Percentiles rank a stretch among this genome's conserved stretches.
Conservation (phyloP, 1,140 invertebrate genomes). For the Formica exsecta region DNA sequence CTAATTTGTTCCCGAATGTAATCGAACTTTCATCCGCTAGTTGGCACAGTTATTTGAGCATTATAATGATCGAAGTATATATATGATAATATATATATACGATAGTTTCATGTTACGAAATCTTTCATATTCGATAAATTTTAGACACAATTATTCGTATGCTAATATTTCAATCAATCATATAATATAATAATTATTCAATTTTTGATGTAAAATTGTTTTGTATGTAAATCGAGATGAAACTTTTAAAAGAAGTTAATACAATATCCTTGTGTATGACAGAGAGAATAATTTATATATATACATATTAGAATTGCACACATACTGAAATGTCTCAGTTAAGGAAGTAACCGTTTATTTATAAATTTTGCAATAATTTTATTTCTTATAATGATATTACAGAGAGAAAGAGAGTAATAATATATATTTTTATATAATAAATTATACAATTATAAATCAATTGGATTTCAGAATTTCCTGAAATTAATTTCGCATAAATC, state of each 20-base stretch:
- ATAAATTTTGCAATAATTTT: too few relatives aligned
- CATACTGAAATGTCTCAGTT: background rate
- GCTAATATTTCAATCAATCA: too few relatives aligned
- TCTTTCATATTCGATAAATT: background rate
- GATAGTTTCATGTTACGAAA: background rate
- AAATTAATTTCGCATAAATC: background rate
- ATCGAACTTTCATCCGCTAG: constrained; percentile 39
- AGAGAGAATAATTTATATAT: constrained; percentile 2
- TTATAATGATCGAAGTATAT: background rate
- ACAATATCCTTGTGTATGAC: background rate
- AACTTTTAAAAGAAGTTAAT: background rate
- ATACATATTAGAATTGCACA: background rate
- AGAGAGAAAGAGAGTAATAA: too few relatives aligned
- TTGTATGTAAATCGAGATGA: background rate
- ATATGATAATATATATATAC: background rate
- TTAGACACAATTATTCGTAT: constrained; percentile 2
- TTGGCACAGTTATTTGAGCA: background rate
- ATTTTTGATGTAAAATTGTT: background rate
- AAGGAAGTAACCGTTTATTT: too few relatives aligned
- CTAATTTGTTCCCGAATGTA: constrained; percentile 33
- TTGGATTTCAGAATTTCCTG: background rate
- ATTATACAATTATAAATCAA: constrained; percentile 10
- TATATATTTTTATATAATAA: background rate
- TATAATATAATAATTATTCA: too few relatives aligned
- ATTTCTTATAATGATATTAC: too few relatives aligned